phyloP scores from a whole-genome alignment of 2,797 vertebrate genomes.

The Siniperca obscura region DNA sequence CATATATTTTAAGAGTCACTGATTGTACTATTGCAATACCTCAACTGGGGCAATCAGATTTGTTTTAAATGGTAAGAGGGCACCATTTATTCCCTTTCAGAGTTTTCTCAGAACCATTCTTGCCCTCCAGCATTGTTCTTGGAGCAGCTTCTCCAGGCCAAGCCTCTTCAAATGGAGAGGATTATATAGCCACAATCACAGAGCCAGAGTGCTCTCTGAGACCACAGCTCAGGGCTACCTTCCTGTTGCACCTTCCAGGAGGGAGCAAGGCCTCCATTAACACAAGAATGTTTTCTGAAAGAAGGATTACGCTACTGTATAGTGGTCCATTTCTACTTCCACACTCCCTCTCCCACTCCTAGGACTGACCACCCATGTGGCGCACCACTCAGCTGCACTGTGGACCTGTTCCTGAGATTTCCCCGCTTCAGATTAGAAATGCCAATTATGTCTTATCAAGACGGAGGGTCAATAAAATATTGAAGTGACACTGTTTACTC shows the following conservation, averaged over 20 bases:
- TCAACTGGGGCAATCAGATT: not conserved
- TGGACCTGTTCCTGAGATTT: conserved; percentile 66
- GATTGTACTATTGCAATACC: conserved; percentile 10
- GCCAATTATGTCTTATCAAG: conserved; percentile 82
- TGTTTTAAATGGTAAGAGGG: conserved; percentile 6
- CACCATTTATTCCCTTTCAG: conserved; percentile 39
- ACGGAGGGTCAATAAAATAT: conserved; percentile 81
- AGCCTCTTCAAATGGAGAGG: conserved; percentile 58
- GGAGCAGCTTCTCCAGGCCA: conserved; percentile 50
- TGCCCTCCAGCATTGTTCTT: conserved; percentile 54
- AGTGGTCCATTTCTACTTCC: conserved; percentile 33
- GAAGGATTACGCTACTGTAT: conserved; percentile 63
- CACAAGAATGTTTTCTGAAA: conserved; percentile 53
- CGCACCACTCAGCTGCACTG: conserved; percentile 42
- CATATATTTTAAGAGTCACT: conserved; percentile 12
- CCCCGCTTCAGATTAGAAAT: conserved; percentile 78
- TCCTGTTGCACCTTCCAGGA: conserved; percentile 49
- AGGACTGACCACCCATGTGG: conserved; percentile 63
- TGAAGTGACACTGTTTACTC: conserved; percentile 82
- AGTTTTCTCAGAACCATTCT: conserved; percentile 25
- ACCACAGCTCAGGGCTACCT: conserved; percentile 55
- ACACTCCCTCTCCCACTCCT: conserved; percentile 18
- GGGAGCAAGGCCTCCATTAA: conserved; percentile 46
- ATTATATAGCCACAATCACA: conserved; percentile 58
- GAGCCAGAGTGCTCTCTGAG: conserved; percentile 51